Evolutionary conservation across 2,797 vertebrate genomes (phyloP).

Genomic region (Huso huso): DNA sequence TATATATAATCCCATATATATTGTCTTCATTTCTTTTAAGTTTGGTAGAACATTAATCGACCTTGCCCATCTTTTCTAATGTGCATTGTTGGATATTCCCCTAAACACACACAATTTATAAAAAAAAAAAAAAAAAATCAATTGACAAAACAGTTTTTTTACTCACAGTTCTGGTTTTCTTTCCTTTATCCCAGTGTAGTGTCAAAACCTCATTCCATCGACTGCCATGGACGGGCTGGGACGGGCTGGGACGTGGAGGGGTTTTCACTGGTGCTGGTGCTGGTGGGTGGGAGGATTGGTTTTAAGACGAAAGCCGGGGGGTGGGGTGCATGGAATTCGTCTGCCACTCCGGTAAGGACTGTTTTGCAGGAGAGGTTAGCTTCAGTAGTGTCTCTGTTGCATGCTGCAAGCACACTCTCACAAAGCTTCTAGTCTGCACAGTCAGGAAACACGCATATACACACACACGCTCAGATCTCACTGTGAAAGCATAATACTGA

Average conservation of each 20-base stretch:
- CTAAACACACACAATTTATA: neutral
- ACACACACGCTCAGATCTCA: constrained; percentile 33
- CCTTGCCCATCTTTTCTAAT: constrained; percentile 15
- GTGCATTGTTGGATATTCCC: neutral
- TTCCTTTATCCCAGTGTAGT: constrained; percentile 48
- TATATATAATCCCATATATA: too few species aligned
- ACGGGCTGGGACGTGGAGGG: constrained; percentile 39
- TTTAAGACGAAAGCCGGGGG: constrained; percentile 14
- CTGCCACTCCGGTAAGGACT: constrained; percentile 47
- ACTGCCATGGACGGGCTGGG: constrained; percentile 37
- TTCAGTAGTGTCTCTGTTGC: constrained; percentile 35
- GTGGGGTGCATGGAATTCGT: constrained; percentile 49
- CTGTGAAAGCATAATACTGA: constrained; percentile 36
- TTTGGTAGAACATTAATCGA: neutral
- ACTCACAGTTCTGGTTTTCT: constrained; percentile 57
- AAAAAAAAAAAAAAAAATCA: neutral
- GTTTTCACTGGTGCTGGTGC: constrained; percentile 49
- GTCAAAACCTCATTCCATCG: constrained; percentile 59
- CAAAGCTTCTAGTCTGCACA: constrained; percentile 2
- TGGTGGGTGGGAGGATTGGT: constrained; percentile 30
- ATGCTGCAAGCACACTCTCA: constrained; percentile 37
- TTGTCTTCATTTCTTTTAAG: too few species aligned
- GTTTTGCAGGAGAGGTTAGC: constrained; percentile 40
- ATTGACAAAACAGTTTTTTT: constrained; percentile 23
- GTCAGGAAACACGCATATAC: neutral